These are phyloP conservation scores for Hydractinia echinata DNA, from an alignment of 30 jellyfish, hydroid and myxozoan genomes.

Conservation along the genomic window DNA sequence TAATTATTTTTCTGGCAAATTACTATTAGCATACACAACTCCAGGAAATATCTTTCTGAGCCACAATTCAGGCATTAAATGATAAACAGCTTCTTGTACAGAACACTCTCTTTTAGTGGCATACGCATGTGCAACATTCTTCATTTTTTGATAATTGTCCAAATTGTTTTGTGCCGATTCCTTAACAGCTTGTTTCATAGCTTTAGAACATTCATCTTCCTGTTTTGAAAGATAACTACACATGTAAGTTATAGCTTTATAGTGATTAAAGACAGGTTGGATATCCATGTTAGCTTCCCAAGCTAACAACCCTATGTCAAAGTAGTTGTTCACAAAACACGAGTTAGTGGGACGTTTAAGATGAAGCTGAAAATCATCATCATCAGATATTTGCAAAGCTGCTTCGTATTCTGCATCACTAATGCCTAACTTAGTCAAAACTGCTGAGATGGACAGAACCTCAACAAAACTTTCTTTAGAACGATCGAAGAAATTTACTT, in stretches of 20 bases:
- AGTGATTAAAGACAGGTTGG: background rate
- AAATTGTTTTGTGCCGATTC: too few relatives aligned
- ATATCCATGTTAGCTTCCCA: slow-evolving; percentile 23
- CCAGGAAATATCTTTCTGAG: too few relatives aligned
- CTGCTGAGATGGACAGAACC: background rate
- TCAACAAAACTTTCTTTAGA: too few relatives aligned
- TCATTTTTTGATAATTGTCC: too few relatives aligned
- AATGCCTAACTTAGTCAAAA: background rate
- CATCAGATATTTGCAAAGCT: slow-evolving; percentile 22
- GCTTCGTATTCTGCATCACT: background rate
- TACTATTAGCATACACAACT: too few relatives aligned
- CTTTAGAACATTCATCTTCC: background rate
- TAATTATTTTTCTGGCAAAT: too few relatives aligned
- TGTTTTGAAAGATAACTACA: background rate
- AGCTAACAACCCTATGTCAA: background rate
- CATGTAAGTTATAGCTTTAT: background rate
- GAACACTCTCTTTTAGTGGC: too few relatives aligned
- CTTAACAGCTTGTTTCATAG: background rate
- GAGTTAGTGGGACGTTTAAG: slow-evolving; percentile 11
- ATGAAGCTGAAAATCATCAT: slow-evolving; percentile 26
- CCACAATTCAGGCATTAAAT: too few relatives aligned
- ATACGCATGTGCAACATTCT: too few relatives aligned
- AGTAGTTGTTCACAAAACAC: slow-evolving; percentile 30
- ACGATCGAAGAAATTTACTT: too few relatives aligned
- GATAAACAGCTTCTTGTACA: too few relatives aligned